These are phyloP conservation scores for Trachymyrmex septentrionalis DNA, from an alignment of 1,140 invertebrate genomes.

Conservation along the genomic window DNA sequence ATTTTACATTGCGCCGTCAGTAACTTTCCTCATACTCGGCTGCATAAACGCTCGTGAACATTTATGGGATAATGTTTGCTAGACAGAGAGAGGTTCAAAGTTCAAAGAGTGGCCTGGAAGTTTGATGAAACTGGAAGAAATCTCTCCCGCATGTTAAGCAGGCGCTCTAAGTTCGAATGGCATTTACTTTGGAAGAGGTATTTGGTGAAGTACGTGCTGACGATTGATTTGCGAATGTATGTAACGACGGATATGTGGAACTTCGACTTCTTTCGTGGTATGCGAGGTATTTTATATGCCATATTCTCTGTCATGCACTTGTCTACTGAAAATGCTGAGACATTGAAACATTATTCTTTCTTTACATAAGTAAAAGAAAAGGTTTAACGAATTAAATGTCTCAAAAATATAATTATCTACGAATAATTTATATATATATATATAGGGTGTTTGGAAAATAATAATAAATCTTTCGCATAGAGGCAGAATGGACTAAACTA, in stretches of 20 bases:
- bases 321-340: background rate
- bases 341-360: background rate
- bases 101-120: conserved; percentile 44
- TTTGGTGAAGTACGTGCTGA: conserved; percentile 26
- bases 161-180: conserved; percentile 25
- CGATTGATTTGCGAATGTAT: conserved; percentile 46
- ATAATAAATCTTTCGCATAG: too few species aligned
- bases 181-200: conserved; percentile 52
- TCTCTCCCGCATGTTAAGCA: conserved; percentile 58
- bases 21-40: conserved; percentile 56
- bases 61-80: conserved; percentile 47
- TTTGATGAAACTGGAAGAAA: conserved; percentile 57
- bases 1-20: conserved; percentile 35
- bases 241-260: background rate
- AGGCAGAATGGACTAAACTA: too few species aligned
- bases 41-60: conserved; percentile 53
- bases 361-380: background rate
- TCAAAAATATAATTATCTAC: background rate
- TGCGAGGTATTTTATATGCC: background rate
- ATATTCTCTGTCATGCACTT: background rate
- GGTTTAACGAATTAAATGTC: background rate
- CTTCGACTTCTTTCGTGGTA: background rate
- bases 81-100: conserved; percentile 18
- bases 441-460: too few species aligned
- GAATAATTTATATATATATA: too few species aligned